phyloP scores from a whole-genome alignment of 2,113 vertebrate genomes.

The Lepus americanus region DNA sequence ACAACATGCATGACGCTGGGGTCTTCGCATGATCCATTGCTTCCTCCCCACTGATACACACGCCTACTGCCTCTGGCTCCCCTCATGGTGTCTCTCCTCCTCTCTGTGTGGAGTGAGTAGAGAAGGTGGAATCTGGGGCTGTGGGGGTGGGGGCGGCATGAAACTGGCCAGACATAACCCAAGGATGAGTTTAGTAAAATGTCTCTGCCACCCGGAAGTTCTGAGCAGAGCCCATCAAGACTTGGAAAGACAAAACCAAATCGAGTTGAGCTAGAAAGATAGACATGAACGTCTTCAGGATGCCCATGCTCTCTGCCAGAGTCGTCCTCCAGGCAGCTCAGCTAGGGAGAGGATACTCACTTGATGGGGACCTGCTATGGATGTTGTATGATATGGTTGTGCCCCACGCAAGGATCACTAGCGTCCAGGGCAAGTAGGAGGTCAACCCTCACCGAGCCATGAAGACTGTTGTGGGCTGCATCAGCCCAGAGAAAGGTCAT shows the following conservation, averaged over 20 bases:
- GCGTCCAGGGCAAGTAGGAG: neutral
- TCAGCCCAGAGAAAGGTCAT: neutral
- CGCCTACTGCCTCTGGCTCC: neutral
- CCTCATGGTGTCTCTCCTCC: neutral
- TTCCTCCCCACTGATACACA: neutral
- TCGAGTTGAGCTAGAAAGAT: neutral
- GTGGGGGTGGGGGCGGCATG: neutral
- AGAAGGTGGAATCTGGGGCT: neutral
- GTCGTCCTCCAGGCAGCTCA: neutral
- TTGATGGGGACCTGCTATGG: neutral
- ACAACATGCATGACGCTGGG: neutral
- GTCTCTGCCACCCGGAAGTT: neutral
- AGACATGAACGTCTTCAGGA: neutral
- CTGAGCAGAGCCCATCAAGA: neutral
- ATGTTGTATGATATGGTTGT: rapidly evolving
- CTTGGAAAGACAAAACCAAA: neutral
- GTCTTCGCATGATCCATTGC: neutral
- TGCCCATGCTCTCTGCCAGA: neutral
- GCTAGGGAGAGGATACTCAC: rapidly evolving
- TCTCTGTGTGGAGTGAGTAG: neutral
- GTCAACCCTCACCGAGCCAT: neutral
- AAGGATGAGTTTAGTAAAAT: neutral
- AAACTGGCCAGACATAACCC: neutral
- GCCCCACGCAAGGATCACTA: neutral
- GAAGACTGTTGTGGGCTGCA: neutral